A percentile compares a stretch with the other conserved stretches of the same genome.
phyloP scores from a whole-genome alignment of 2,797 vertebrate species.

The Pelodytes ibericus region DNA sequence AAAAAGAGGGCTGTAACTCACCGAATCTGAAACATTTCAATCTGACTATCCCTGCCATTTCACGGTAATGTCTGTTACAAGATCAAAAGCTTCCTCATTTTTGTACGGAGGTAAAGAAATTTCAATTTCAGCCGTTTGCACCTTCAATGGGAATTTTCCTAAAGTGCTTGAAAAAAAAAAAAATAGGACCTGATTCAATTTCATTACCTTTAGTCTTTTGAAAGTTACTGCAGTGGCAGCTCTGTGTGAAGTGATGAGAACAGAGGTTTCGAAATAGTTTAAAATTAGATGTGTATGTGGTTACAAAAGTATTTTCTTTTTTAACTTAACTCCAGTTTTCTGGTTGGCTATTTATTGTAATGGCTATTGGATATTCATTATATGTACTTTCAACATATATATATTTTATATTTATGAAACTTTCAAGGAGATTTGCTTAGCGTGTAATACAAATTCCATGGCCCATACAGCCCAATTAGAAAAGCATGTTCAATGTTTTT shows the following conservation, averaged over 20 bases:
- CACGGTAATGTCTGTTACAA: constrained; percentile 69
- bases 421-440: constrained; percentile 81
- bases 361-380: constrained; percentile 68
- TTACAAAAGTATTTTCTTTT: constrained; percentile 75
- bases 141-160: constrained; percentile 71
- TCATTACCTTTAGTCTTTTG: constrained; percentile 77
- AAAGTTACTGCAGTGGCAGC: constrained; percentile 71
- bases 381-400: too few species aligned
- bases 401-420: constrained; percentile 60
- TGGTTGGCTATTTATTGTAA: constrained; percentile 74
- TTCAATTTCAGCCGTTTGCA: constrained; percentile 68
- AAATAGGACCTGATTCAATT: constrained; percentile 73
- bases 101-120: constrained; percentile 69
- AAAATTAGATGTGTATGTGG: constrained; percentile 76
- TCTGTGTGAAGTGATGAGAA: constrained; percentile 80
- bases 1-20: constrained; percentile 62
- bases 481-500: constrained; percentile 64
- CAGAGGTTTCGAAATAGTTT: constrained; percentile 72
- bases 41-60: constrained; percentile 62
- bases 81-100: constrained; percentile 71
- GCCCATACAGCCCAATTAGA: constrained; percentile 82
- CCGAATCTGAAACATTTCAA: constrained; percentile 63
- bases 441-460: constrained; percentile 65
- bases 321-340: constrained; percentile 66
- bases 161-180: constrained; percentile 68